phyloP scores from a whole-genome alignment of 2,113 vertebrate genomes.

The Ariopsis seemanni region DNA sequence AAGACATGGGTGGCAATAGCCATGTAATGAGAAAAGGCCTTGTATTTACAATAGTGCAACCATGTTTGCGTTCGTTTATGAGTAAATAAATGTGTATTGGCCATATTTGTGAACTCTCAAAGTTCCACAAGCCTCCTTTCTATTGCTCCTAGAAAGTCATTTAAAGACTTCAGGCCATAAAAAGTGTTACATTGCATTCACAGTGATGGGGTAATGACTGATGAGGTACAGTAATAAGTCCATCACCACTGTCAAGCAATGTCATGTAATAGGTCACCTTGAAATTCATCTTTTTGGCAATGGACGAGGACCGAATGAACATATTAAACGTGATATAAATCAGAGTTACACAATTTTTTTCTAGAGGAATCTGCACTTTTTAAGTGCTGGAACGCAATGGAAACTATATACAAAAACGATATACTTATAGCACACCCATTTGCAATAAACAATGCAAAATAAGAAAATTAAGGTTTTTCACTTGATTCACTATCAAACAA shows the following conservation, averaged over 20 bases:
- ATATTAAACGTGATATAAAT: neutral
- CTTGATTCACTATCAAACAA: neutral
- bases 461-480: neutral
- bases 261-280: neutral
- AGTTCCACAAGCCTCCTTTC: neutral
- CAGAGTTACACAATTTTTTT: too few species aligned
- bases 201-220: neutral
- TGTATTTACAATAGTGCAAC: too few species aligned
- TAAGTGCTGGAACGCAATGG: neutral
- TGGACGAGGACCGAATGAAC: neutral
- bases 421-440: neutral
- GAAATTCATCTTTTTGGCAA: neutral
- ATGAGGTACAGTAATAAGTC: neutral
- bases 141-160: neutral
- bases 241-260: neutral
- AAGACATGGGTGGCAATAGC: neutral
- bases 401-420: neutral
- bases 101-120: neutral
- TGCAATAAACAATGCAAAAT: neutral
- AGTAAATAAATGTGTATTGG: neutral
- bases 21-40: neutral
- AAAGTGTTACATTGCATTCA: neutral
- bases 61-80: neutral
- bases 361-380: neutral
- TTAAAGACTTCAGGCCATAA: neutral